Conservation (phyloP, 2,888 invertebrate genomes). For the Rotaria magnacalcarata region DNA sequence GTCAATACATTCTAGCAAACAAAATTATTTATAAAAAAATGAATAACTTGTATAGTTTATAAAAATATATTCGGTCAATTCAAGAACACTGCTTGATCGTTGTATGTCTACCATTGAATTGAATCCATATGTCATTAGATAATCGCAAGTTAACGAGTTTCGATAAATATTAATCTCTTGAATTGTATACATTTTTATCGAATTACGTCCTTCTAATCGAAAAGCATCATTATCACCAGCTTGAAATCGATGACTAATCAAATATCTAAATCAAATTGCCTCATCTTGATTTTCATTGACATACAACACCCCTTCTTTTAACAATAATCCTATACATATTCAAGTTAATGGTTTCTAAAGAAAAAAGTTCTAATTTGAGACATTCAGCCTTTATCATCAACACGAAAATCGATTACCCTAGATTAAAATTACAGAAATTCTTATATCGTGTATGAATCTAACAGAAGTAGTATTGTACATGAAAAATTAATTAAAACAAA, state of each 20-base stretch:
- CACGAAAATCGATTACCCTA: too few relatives aligned
- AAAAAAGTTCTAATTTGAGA: too few relatives aligned
- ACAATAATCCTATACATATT: too few relatives aligned
- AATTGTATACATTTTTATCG: background rate
- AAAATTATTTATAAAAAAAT: too few relatives aligned
- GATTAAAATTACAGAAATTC: too few relatives aligned
- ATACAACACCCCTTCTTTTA: background rate
- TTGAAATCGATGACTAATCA: background rate
- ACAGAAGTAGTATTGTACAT: too few relatives aligned
- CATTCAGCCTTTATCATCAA: too few relatives aligned
- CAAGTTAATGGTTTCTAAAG: too few relatives aligned
- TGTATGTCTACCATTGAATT: background rate
- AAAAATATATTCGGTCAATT: background rate
- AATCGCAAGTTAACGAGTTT: background rate
- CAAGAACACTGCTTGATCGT: background rate
- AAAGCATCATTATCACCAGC: background rate
- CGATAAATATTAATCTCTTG: conserved; percentile 20
- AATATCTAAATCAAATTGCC: background rate
- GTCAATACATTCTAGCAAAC: too few relatives aligned
- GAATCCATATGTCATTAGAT: conserved; percentile 19
- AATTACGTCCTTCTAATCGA: background rate
- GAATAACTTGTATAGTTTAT: too few relatives aligned
- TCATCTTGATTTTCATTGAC: background rate
- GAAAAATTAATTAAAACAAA: too few relatives aligned
- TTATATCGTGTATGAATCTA: too few relatives aligned